Base-by-base conservation (phyloP, 2,113 vertebrate species). In the Sprattus sprattus region DNA sequence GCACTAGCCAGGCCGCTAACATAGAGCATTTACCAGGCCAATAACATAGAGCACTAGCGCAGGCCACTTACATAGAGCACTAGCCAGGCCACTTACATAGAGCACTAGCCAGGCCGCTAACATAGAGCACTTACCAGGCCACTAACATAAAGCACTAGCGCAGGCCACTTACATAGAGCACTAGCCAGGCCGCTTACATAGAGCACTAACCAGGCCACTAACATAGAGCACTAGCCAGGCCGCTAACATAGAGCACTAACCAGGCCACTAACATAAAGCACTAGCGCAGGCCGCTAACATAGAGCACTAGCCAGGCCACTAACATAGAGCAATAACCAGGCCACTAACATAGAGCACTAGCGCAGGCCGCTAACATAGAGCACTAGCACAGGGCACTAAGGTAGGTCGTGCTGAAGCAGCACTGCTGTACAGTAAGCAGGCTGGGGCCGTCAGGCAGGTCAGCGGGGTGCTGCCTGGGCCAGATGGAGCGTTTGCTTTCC, bases 401-500 rank as follows among this genome's bases (percentile, higher is more conserved):
- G 60, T 2, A 10, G 60, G 60, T 0, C 64, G 25, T 71, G 64
- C 64, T 71, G 25, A 71, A 71, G 64, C 64, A 71, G 64, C 64
- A 71, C 8, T 32, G 64, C n/a, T 28, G 64, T 71, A 71, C 64
- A 71, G 64, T 71, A 71, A 71, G 64, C 64, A 71, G 64, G 25
- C 10, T 71, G 64, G 64, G 64, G 64, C 64, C 64, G 25, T 71
- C 64, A 71, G 64, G 64, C 4, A 32, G 64, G 64, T 13, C 64
- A 71, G 64, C 25, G 9, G 64, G 64, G 64, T 0, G 25, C 25
- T 13, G 3, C 64, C 25, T 32, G n/a, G 9, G 25, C 64, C 64
- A 71, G 64, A 71, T 71, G 64, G 64, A 71, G 64, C n/a, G 15
- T 25, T 71, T 71, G 25, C n/a, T 71, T 71, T 32, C 64, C 64